Evolutionary conservation across 2,888 invertebrate genomes (phyloP), one percentile per base, ranked within the genome.

Genomic region (Cheiracanthium punctorium): DNA sequence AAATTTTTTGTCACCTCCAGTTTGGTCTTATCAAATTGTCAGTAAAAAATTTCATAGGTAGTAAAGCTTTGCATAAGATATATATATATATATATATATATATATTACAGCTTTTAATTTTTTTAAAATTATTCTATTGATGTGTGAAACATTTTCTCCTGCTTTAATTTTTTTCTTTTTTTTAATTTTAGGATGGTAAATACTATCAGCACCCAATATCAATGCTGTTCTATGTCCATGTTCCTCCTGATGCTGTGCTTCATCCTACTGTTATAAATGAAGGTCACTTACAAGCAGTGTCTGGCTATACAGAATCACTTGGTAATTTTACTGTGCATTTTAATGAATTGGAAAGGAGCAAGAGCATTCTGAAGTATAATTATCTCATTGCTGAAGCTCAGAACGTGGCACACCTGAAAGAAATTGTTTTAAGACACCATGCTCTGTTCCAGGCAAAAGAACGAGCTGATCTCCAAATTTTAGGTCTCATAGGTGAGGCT

Each of bases 151-250:
- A 24, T 58, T 5, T n/a, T n/a, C 1, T 58, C 20, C 20, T 20
- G n/a, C 37, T 37, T 37, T 37, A 37, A 7, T 37, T 37, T 7
- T 37, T 37, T 37, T 7, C 10, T 37, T 37, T 7, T 52, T 33
- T 48, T 43, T 67, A 41, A 20, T 69, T 69, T 37, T 41, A 85
- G 79, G 84, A 74, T 30, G 24, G 52, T 24, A 85, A 43, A 52
- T 41, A 65, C 37, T 48, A 64, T 33, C 74, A 89, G 8, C 75
- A 86, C 24, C 89, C 94, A 0, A 93, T 95, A 29, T 95, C 95
- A 0, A 90, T 97, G 0, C 92, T 97, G 24, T 96, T 96, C 94
- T 97, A 97, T 91, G 94, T 94, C 0, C 96, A 96, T 0, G 92
- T 97, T 12, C 97, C 97, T 90, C 91, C 91, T 43, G 90, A 91